A percentile compares a stretch with the other conserved stretches of the same genome.
Evolutionary conservation across 37 sponge, comb jelly and placozoan species (phyloP).

Genomic region (Axinella damicornis): DNA sequence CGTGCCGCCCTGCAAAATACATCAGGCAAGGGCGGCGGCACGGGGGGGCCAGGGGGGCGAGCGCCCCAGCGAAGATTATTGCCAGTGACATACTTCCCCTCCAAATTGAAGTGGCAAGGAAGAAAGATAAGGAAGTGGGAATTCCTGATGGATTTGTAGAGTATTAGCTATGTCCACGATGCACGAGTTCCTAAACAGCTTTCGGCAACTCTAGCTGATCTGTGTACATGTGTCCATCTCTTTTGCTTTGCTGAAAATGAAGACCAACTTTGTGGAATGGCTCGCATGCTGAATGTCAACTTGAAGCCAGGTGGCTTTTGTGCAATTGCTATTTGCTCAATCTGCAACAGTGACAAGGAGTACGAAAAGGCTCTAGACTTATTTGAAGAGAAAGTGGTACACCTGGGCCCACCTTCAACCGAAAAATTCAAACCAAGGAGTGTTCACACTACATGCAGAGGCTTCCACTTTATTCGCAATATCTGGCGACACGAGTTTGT

Average conservation of each 20-base stretch:
- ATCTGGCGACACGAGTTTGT: background rate
- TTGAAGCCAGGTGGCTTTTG: background rate
- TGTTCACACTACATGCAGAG: background rate
- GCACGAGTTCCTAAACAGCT: background rate
- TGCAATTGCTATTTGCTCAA: background rate
- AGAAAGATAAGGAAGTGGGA: background rate
- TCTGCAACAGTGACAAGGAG: background rate
- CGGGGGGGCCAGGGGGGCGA: too few relatives aligned
- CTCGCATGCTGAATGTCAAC: background rate
- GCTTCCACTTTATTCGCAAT: background rate
- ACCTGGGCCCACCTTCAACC: background rate
- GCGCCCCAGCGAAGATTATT: conserved; percentile 5
- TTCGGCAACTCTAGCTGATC: background rate
- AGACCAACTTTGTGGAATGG: background rate
- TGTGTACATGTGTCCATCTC: background rate
- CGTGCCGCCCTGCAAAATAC: too few relatives aligned
- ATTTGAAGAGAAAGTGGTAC: background rate
- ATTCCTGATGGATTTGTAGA: background rate
- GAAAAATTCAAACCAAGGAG: background rate
- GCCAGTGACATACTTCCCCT: background rate
- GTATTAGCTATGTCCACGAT: background rate
- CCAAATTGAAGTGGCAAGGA: background rate
- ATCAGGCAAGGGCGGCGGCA: too few relatives aligned
- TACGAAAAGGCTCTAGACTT: background rate
- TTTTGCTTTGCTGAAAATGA: conserved; percentile 13